A percentile compares a stretch with the other conserved stretches of the same genome.
Evolutionary conservation across 2,888 invertebrate species (phyloP).

Genomic region (Agrochola lychnidis): DNA sequence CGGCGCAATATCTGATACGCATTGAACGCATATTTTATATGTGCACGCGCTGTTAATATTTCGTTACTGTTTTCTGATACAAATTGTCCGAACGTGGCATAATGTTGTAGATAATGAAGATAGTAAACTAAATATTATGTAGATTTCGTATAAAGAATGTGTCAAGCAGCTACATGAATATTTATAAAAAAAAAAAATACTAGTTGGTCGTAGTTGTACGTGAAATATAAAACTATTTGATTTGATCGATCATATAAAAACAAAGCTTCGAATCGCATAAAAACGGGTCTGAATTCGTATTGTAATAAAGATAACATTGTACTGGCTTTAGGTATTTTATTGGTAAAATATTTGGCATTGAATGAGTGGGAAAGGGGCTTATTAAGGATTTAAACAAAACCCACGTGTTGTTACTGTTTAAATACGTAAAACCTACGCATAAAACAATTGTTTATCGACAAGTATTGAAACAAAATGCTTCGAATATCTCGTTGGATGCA

Average conservation of each 20-base stretch:
- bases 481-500: slow-evolving; percentile 66
- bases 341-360: slow-evolving; percentile 47
- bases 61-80: slow-evolving; percentile 62
- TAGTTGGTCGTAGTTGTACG: not conserved
- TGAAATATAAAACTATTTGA: slow-evolving; percentile 34
- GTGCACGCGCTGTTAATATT: slow-evolving; percentile 65
- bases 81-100: slow-evolving; percentile 61
- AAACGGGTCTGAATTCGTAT: slow-evolving; percentile 37
- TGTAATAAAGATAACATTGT: slow-evolving; percentile 51
- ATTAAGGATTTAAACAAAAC: slow-evolving; percentile 28
- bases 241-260: slow-evolving; percentile 43
- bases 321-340: slow-evolving; percentile 38
- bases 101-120: slow-evolving; percentile 40
- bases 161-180: slow-evolving; percentile 9
- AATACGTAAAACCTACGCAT: too few species aligned
- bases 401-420: slow-evolving; percentile 15
- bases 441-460: slow-evolving; percentile 46
- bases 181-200: slow-evolving; percentile 17
- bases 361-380: slow-evolving; percentile 9
- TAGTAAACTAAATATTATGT: slow-evolving; percentile 23
- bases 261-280: slow-evolving; percentile 28
- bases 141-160: slow-evolving; percentile 30
- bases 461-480: slow-evolving; percentile 61
- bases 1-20: slow-evolving; percentile 83
- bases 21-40: slow-evolving; percentile 74